Evolutionary conservation across 2,113 vertebrate species (phyloP).

Genomic region (Engystomops pustulosus): DNA sequence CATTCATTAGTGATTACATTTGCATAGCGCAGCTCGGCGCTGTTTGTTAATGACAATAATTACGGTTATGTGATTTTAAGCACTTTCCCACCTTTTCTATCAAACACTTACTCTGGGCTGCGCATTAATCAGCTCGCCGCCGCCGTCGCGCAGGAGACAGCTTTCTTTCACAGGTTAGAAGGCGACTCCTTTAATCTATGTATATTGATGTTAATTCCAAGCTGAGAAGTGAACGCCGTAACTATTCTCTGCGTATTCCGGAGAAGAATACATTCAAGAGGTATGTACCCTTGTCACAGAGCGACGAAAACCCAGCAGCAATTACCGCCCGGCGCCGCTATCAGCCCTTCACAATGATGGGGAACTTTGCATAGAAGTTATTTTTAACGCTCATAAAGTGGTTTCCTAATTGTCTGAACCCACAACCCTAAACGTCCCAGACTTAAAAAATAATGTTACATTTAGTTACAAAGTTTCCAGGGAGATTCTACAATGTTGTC

Average conservation of each 20-base stretch:
- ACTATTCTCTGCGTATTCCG: neutral
- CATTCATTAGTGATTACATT: constrained; percentile 16
- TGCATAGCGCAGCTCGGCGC: neutral
- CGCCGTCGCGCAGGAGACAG: neutral
- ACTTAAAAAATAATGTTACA: neutral
- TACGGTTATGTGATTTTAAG: constrained; percentile 37
- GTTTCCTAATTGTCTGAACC: neutral
- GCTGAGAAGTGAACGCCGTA: neutral
- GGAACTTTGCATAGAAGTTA: neutral
- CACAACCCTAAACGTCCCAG: neutral
- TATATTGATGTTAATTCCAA: constrained; percentile 9
- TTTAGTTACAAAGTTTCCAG: neutral
- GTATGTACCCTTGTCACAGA: neutral
- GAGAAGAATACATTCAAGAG: neutral
- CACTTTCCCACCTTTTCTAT: constrained; percentile 33
- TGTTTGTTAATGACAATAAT: constrained; percentile 36
- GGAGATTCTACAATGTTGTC: neutral
- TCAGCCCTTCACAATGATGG: neutral
- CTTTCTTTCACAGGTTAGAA: constrained; percentile 8
- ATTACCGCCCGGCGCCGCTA: neutral
- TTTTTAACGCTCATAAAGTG: neutral
- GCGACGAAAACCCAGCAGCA: neutral
- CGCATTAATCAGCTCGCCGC: constrained; percentile 19
- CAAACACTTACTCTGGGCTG: constrained; percentile 18
- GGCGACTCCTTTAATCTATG: constrained; percentile 10